phyloP scores from a whole-genome alignment of 2,113 vertebrate genomes.

The Odontophorus gujanensis region DNA sequence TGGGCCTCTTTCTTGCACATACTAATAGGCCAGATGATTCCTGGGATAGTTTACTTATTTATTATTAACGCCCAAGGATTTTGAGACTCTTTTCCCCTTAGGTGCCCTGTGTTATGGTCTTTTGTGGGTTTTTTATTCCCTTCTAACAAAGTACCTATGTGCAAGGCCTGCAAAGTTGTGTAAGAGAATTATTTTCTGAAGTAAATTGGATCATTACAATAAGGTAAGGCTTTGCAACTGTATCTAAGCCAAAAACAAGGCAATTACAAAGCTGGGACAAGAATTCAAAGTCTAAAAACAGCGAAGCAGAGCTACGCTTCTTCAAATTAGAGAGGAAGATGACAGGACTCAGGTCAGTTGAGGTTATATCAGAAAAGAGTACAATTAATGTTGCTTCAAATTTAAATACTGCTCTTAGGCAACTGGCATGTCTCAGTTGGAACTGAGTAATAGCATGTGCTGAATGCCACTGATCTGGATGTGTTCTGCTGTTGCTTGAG shows the following conservation, averaged over 20 bases:
- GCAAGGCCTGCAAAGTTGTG: neutral
- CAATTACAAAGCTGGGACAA: neutral
- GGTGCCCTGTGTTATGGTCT: neutral
- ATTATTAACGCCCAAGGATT: neutral
- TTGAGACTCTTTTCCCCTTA: neutral
- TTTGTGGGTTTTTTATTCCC: neutral
- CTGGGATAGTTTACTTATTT: neutral
- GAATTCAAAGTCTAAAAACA: slow-evolving; percentile 5
- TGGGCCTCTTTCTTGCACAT: neutral
- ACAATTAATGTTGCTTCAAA: slow-evolving; percentile 22
- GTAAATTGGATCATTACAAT: neutral
- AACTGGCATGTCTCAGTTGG: neutral
- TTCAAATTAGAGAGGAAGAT: neutral
- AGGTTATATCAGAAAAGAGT: neutral
- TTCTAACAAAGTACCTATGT: neutral
- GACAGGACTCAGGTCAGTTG: neutral
- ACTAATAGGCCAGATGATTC: neutral
- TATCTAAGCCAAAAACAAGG: neutral
- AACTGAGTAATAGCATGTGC: neutral
- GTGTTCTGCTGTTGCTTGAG: neutral
- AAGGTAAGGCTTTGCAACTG: neutral
- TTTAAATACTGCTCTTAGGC: slow-evolving; percentile 9
- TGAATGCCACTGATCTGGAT: neutral
- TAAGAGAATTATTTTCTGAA: slow-evolving; percentile 1
- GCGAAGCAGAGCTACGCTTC: neutral